Percentiles rank a stretch among this genome's conserved stretches.
These are phyloP conservation scores for Scomber colias DNA, from an alignment of 2,113 vertebrate genomes.

Conservation along the genomic window DNA sequence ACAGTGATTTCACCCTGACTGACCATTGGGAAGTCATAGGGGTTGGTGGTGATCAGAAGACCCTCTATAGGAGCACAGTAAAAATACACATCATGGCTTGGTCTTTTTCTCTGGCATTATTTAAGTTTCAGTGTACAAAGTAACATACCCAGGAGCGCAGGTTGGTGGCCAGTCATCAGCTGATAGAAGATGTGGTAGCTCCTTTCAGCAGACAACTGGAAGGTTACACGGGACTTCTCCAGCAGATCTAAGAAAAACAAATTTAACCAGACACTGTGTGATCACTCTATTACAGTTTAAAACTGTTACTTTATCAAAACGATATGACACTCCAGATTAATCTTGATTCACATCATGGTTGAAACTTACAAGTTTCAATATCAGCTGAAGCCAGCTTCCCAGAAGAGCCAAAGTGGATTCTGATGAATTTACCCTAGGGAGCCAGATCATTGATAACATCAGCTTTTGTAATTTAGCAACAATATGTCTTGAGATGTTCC, in stretches of 20 bases:
- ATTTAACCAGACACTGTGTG: too few relatives aligned
- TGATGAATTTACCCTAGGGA: slow-evolving; percentile 91
- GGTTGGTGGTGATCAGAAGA: slow-evolving; percentile 80
- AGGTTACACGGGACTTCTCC: slow-evolving; percentile 80
- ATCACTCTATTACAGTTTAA: too few relatives aligned
- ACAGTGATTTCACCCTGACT: slow-evolving; percentile 80
- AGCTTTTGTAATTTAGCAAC: slow-evolving; percentile 9
- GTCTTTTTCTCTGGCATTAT: not conserved
- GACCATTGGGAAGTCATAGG: slow-evolving; percentile 80
- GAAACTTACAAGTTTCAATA: slow-evolving; percentile 91
- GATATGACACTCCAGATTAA: too few relatives aligned
- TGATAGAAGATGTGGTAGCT: slow-evolving; percentile 86
- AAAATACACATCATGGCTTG: too few relatives aligned
- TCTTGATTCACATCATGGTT: too few relatives aligned
- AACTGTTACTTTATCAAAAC: not conserved
- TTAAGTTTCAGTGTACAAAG: too few relatives aligned
- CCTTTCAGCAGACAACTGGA: slow-evolving; percentile 83
- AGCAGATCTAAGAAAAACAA: slow-evolving; percentile 74
- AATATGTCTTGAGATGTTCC: not conserved
- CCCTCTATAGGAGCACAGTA: slow-evolving; percentile 39
- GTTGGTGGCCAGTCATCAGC: slow-evolving; percentile 83
- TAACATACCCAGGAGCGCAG: slow-evolving; percentile 77
- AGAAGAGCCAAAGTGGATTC: slow-evolving; percentile 91
- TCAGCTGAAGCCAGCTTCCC: slow-evolving; percentile 95
- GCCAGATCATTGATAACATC: not conserved